Evolutionary conservation across 2,113 vertebrate species (phyloP), one percentile per base, ranked within the genome.

Genomic region (Oreocharis arfaki): DNA sequence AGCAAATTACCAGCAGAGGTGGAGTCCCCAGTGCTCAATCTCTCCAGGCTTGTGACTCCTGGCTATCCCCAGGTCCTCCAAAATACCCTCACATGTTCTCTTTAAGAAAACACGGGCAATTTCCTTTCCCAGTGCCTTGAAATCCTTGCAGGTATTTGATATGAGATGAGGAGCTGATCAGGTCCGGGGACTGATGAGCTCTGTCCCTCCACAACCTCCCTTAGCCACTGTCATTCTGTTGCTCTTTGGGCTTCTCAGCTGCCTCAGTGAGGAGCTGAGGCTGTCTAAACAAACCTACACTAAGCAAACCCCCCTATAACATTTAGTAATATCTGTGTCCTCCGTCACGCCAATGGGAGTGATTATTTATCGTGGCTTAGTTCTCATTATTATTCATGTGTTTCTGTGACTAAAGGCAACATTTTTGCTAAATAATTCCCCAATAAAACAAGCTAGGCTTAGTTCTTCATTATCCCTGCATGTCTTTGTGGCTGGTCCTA

Each of bases 381-480:
- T 81, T 86, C 64, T 95, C 64, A 71, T 83, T 87, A 86, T 78
- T 50, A 95, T 83, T 92, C 35, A 84, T 78, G 13, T 24, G 35
- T 95, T 77, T 84, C 59, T 96, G 18, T 94, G 87, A 94, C 69
- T 84, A 90, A 89, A 88, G 89, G 44, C 42, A 88, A 67, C 20
- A 37, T 79, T 95, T 70, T 94, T 76, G 67, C 44, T 37, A 87
- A 84, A 57, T 82, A 74, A 80, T 94, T 95, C 94, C 85, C 13
- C 56, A 76, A 71, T 95, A 60, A 49, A 93, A 78, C n/a, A 33
- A 91, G 55, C 27, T 91, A 60, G 35, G n/a, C 68, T 67, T 69
- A 91, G 69, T 79, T 50, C 32, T 69, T 95, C 85, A 70, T 90
- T 97, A 95, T 94, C 91, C 30, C 78, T 92, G 15, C 65, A 33